Percentiles rank a stretch among this genome's conserved stretches.
Evolutionary conservation across 1,140 invertebrate genomes (phyloP).

Genomic region (Cydia splendana): DNA sequence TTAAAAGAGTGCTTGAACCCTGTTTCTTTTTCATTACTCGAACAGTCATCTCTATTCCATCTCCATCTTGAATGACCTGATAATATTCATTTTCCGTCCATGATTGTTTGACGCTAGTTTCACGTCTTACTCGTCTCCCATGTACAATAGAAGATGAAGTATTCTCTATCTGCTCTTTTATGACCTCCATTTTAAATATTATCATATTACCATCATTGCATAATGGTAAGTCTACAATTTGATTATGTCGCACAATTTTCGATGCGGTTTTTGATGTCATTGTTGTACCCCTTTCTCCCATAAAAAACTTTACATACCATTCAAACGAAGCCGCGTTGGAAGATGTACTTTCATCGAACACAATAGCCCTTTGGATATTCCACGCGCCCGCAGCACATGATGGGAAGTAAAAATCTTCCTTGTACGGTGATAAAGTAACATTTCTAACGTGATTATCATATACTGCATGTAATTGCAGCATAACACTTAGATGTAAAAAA

Average conservation of each 20-base stretch:
- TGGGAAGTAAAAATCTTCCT: not conserved
- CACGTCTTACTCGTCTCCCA: not conserved
- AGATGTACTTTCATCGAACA: not conserved
- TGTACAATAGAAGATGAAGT: not conserved
- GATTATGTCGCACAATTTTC: not conserved
- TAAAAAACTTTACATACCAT: no score
- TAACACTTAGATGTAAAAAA: not conserved
- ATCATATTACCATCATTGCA: not conserved
- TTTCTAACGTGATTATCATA: not conserved
- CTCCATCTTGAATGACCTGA: not conserved
- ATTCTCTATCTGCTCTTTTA: not conserved
- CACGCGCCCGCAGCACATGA: not conserved
- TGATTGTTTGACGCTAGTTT: not conserved
- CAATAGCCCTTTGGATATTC: not conserved
- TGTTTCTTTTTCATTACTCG: not conserved
- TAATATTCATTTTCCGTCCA: not conserved
- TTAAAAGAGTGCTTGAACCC: not conserved
- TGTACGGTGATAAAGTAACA: not conserved
- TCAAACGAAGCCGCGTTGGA: not conserved
- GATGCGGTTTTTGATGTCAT: no score
- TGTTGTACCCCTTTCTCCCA: no score
- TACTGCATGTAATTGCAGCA: not conserved
- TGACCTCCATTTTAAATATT: not conserved
- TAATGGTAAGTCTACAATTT: not conserved
- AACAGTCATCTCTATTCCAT: constrained; percentile 2